A percentile compares a stretch with the other conserved stretches of the same genome.
Conservation (phyloP, 2,797 vertebrate species). For the Sciaenops ocellatus region DNA sequence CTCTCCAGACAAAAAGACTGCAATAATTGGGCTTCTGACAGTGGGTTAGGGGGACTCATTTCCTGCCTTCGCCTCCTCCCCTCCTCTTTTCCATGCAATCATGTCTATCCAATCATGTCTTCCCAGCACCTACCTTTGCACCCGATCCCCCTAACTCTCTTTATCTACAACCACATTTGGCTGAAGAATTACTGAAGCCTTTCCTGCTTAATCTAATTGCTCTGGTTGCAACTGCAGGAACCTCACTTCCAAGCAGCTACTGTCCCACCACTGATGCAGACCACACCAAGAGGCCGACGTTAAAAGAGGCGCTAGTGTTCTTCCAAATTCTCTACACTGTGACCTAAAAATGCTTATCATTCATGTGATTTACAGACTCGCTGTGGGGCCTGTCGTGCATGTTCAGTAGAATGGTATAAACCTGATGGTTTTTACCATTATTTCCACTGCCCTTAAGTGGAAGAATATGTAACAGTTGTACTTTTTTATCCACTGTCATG, state of each 20-base stretch:
- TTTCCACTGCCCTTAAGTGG: slow-evolving; percentile 12
- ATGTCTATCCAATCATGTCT: slow-evolving; percentile 69
- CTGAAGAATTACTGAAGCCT: slow-evolving; percentile 64
- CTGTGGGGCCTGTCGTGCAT: background rate
- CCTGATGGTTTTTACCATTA: slow-evolving; percentile 20
- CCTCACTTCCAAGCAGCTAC: slow-evolving; percentile 37
- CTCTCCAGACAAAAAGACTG: slow-evolving; percentile 75
- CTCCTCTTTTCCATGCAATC: slow-evolving; percentile 68
- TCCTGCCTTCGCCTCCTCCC: slow-evolving; percentile 66
- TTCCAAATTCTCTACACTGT: slow-evolving; percentile 25
- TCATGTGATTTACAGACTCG: slow-evolving; percentile 29
- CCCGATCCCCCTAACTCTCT: slow-evolving; percentile 67
- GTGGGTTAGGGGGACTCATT: slow-evolving; percentile 74
- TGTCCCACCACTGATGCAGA: slow-evolving; percentile 23
- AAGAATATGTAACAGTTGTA: slow-evolving; percentile 18
- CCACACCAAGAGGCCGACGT: slow-evolving; percentile 31
- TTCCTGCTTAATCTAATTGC: slow-evolving; percentile 74
- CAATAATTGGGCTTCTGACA: slow-evolving; percentile 79
- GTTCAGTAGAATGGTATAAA: slow-evolving; percentile 6
- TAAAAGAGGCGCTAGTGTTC: slow-evolving; percentile 8
- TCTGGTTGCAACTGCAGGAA: slow-evolving; percentile 55
- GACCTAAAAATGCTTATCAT: slow-evolving; percentile 39
- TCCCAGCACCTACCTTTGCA: slow-evolving; percentile 65
- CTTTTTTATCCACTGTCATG: slow-evolving; percentile 22
- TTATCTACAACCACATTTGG: slow-evolving; percentile 69